A percentile compares a stretch with the other conserved stretches of the same genome.
Evolutionary conservation across 2,888 invertebrate genomes (phyloP).

Genomic region (Tineola bisselliella): DNA sequence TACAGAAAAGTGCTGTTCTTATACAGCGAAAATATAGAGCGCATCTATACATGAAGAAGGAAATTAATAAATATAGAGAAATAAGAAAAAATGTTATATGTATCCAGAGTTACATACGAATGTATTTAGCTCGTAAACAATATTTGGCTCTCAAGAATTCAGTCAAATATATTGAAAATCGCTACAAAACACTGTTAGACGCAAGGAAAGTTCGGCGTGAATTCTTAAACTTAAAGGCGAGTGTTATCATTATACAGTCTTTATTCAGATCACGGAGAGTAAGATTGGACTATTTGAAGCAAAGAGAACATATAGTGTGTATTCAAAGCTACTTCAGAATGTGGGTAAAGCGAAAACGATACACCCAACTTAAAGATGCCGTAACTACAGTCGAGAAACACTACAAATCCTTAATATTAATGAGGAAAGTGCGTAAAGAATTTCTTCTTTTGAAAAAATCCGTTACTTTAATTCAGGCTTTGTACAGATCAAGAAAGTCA

Average conservation of each 20-base stretch:
- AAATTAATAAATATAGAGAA: slow-evolving; percentile 15
- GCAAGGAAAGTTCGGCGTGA: slow-evolving; percentile 22
- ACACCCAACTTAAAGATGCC: slow-evolving; percentile 30
- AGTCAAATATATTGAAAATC: slow-evolving; percentile 30
- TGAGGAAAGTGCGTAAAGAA: slow-evolving; percentile 36
- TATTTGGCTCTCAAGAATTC: slow-evolving; percentile 19
- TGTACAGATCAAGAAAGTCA: slow-evolving; percentile 21
- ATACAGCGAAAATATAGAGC: slow-evolving; percentile 18
- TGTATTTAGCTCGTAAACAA: slow-evolving; percentile 22
- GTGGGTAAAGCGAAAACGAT: slow-evolving; percentile 28
- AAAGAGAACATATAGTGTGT: slow-evolving; percentile 16
- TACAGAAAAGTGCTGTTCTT: slow-evolving; percentile 21
- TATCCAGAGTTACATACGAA: slow-evolving; percentile 43
- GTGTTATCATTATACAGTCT: background rate
- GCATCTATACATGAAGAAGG: slow-evolving; percentile 16
- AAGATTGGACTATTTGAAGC: slow-evolving; percentile 19
- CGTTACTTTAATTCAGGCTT: slow-evolving; percentile 15
- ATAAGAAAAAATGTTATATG: slow-evolving; percentile 14
- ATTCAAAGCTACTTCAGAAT: slow-evolving; percentile 58
- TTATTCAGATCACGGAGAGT: background rate
- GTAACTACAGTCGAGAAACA: slow-evolving; percentile 29
- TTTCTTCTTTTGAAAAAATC: slow-evolving; percentile 36
- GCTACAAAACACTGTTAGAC: slow-evolving; percentile 33
- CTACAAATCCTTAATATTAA: slow-evolving; percentile 35
- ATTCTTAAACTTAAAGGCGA: background rate